Percentiles rank a stretch among this genome's conserved stretches.
Conservation (phyloP, 2,797 vertebrate genomes). For the Sebastes cheni region DNA sequence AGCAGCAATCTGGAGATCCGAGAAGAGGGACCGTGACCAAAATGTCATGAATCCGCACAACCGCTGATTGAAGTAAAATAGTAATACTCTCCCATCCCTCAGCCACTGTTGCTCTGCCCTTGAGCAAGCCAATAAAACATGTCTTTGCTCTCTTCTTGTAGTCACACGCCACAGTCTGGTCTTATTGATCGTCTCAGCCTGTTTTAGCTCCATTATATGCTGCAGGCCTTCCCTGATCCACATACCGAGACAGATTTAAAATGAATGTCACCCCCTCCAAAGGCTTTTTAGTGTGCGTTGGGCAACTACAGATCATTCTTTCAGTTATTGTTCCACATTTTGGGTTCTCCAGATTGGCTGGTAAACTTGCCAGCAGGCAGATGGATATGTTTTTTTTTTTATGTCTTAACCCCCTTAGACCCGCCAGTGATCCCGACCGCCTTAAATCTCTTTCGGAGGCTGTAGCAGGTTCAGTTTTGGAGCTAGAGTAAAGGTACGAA, state of each 20-base stretch:
- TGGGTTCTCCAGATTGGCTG: not conserved
- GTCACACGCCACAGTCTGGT: conserved; percentile 5
- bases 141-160: not conserved
- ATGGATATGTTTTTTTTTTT: not conserved
- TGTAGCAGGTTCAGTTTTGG: too few relatives aligned
- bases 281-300: not conserved
- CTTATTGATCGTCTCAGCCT: conserved; percentile 23
- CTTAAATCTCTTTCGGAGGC: too few relatives aligned
- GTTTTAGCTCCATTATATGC: conserved; percentile 12
- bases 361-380: not conserved
- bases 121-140: not conserved
- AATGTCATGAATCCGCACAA: conserved; percentile 10
- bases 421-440: too few relatives aligned
- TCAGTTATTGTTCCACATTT: conserved; percentile 10
- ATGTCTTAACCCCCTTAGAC: too few relatives aligned
- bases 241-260: conserved; percentile 15
- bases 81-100: not conserved
- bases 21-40: not conserved
- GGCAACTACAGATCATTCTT: not conserved
- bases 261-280: not conserved
- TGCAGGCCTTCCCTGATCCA: conserved; percentile 9
- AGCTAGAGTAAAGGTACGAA: too few relatives aligned
- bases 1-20: conserved; percentile 17
- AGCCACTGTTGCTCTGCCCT: not conserved
- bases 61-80: not conserved